Conservation (phyloP, 2,113 vertebrate genomes). For the Paradoxurus hermaphroditus region DNA sequence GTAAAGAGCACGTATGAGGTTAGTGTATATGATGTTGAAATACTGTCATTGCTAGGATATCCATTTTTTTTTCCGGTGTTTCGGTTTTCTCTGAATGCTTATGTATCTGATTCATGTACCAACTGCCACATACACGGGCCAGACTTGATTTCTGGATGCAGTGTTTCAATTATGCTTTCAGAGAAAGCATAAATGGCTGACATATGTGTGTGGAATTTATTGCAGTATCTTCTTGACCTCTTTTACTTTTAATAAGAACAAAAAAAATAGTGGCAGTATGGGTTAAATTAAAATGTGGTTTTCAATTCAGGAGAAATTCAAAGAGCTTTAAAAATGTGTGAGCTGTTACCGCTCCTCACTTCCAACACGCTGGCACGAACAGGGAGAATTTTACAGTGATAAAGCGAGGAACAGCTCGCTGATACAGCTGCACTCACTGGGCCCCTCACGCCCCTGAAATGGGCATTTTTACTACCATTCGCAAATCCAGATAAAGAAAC, state of each 20-base stretch:
- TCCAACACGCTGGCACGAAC: not conserved
- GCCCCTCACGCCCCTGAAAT: not conserved
- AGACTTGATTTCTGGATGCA: not conserved
- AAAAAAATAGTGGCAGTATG: not conserved
- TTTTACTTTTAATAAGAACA: constrained; percentile 21
- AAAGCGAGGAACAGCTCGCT: not conserved
- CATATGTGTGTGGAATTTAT: not conserved
- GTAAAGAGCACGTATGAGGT: not conserved
- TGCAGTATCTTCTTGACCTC: not conserved
- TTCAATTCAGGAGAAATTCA: constrained; percentile 1
- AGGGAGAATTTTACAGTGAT: not conserved
- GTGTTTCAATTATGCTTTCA: not conserved
- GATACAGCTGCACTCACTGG: not conserved
- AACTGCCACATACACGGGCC: not conserved
- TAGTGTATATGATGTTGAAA: not conserved
- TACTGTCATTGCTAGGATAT: not conserved
- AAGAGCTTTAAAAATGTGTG: constrained; percentile 18
- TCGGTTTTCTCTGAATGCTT: not conserved
- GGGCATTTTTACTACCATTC: not conserved
- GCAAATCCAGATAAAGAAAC: not conserved
- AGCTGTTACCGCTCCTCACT: not conserved
- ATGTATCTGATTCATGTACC: not conserved
- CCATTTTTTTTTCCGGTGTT: not conserved
- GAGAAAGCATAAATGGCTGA: constrained; percentile 1
- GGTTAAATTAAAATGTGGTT: constrained; percentile 24